These are phyloP conservation scores for Pao palembangensis DNA, from an alignment of 2,113 vertebrate species.

Conservation along the genomic window DNA sequence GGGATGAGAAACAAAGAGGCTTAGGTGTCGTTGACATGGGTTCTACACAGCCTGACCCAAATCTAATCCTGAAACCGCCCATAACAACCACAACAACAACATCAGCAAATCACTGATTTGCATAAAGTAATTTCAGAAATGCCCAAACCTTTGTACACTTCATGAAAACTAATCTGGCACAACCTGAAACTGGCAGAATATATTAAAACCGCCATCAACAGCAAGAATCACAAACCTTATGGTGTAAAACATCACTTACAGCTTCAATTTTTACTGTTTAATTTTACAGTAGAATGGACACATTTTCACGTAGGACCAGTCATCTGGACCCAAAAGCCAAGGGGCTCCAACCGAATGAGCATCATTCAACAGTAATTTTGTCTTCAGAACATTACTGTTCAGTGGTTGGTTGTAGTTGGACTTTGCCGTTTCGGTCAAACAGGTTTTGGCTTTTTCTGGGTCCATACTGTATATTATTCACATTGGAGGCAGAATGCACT, in stretches of 20 bases:
- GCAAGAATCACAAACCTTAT: neutral
- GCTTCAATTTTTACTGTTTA: neutral
- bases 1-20: neutral
- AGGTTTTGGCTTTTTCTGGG: too few relatives aligned
- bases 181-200: neutral
- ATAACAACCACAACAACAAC: conserved; percentile 5
- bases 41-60: neutral
- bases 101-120: neutral
- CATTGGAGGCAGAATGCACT: neutral
- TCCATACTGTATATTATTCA: neutral
- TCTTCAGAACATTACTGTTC: too few relatives aligned
- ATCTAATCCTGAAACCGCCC: neutral
- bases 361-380: too few relatives aligned
- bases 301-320: neutral
- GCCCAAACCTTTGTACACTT: neutral
- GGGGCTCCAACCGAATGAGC: too few relatives aligned
- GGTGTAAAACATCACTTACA: neutral
- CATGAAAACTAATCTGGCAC: conserved; percentile 4
- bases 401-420: too few relatives aligned
- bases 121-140: conserved; percentile 7
- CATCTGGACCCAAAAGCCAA: too few relatives aligned
- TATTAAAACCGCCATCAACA: neutral
- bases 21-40: neutral
- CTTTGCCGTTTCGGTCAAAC: too few relatives aligned
- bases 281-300: neutral